A percentile compares a stretch with the other conserved stretches of the same genome.
phyloP scores from a whole-genome alignment of 2,797 vertebrate genomes.

The Eupleurogrammus muticus region DNA sequence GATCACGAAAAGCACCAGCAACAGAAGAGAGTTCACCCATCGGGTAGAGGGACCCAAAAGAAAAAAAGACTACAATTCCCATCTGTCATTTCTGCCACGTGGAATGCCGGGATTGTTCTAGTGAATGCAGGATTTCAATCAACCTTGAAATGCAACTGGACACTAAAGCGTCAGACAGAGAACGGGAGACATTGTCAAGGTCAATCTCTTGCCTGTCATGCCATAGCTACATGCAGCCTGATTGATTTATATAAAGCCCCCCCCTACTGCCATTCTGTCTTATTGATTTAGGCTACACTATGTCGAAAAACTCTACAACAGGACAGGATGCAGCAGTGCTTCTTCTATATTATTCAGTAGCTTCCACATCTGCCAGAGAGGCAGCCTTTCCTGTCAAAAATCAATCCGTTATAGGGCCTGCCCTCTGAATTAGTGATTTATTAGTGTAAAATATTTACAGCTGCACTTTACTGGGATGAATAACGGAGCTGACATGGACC shows the following conservation, averaged over 20 bases:
- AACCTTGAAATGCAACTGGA: constrained; percentile 78
- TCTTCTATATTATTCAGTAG: constrained; percentile 65
- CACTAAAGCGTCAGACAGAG: constrained; percentile 62
- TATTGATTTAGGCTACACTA: constrained; percentile 74
- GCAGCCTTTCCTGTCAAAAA: constrained; percentile 48
- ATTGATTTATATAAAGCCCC: constrained; percentile 75
- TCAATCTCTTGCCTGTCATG: constrained; percentile 72
- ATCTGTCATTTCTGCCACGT: constrained; percentile 47
- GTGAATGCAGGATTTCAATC: constrained; percentile 74
- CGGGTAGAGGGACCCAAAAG: constrained; percentile 20
- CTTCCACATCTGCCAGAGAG: constrained; percentile 41
- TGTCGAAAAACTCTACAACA: constrained; percentile 61
- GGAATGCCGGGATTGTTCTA: constrained; percentile 73
- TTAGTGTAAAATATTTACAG: constrained; percentile 59
- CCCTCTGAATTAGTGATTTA: constrained; percentile 46
- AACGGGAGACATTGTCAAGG: constrained; percentile 74
- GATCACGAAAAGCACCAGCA: not conserved
- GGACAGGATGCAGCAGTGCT: constrained; percentile 44
- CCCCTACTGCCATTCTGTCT: constrained; percentile 63
- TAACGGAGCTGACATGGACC: constrained; percentile 29
- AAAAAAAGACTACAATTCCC: constrained; percentile 58
- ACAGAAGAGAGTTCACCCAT: constrained; percentile 36
- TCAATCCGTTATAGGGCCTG: constrained; percentile 34
- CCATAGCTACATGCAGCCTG: constrained; percentile 68
- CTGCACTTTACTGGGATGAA: constrained; percentile 26